Evolutionary conservation across 2,797 vertebrate species (phyloP), one percentile per base, ranked within the genome.

Genomic region (Sebastes diaconus): DNA sequence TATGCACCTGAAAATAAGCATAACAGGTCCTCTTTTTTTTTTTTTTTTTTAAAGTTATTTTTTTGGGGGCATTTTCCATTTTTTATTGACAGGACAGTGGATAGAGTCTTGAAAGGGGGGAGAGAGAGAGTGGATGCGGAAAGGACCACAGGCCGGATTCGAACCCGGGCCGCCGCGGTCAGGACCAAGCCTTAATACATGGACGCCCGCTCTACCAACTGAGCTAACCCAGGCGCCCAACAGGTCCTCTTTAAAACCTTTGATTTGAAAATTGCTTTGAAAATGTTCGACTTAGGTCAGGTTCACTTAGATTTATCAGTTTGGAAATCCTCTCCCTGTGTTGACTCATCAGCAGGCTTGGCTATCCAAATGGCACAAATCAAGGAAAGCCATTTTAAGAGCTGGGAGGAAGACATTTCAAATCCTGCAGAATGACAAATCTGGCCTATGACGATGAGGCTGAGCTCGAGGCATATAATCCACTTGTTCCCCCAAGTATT

Each of bases 391-490:
- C 66, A 84, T 90, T 86, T 86, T 70, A 73, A 71, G 73, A 85
- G 75, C 85, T 84, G 13, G 39, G 58, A 80, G 76, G 77, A 83
- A 90, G 77, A 86, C 72, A 75, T 86, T 89, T 88, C 14, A 88
- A 90, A 88, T 88, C 77, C 85, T 80, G 69, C 68, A 60, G 71
- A 87, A 85, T 90, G 79, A 87, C 85, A 89, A 84, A 90, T 84
- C 80, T 90, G 76, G 52, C 67, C 75, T 57, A 79, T 77, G 84
- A 88, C 12, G 60, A 78, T 50, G 64, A 89, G 69, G 42, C 77
- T 84, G 79, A 87, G 83, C 81, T 81, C 1, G 11, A 77, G 60
- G 83, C 74, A 71, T 68, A 77, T 88, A 91, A 91, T 88, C 65
- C 73, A 80, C 90, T 90, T 89, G 77, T 86, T 86, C 79, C 66